Conservation (phyloP, 2,113 vertebrate species). For the Spea multiplicata region DNA sequence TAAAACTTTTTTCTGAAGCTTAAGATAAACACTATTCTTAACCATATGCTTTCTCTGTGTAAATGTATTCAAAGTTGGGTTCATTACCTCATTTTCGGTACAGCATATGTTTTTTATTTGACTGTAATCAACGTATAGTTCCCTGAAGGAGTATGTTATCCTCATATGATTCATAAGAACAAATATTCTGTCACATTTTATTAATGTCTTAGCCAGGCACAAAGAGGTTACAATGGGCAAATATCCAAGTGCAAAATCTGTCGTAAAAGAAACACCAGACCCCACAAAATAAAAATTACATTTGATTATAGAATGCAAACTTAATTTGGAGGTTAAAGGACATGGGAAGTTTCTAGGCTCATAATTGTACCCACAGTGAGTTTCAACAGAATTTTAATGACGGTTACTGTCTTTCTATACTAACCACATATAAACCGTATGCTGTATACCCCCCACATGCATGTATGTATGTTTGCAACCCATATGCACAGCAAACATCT, state of each 20-base stretch:
- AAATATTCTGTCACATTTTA: constrained; percentile 34
- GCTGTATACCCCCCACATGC: too few relatives aligned
- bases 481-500: too few relatives aligned
- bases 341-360: too few relatives aligned
- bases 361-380: too few relatives aligned
- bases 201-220: constrained; percentile 23
- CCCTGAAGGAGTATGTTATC: constrained; percentile 35
- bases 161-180: constrained; percentile 41
- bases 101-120: constrained; percentile 36
- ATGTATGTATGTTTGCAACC: too few relatives aligned
- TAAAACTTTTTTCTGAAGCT: not conserved
- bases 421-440: too few relatives aligned
- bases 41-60: not conserved
- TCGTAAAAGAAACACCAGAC: not conserved
- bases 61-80: not conserved
- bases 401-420: too few relatives aligned
- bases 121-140: constrained; percentile 35
- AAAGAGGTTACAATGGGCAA: constrained; percentile 27
- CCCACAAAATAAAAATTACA: not conserved
- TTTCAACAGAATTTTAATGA: too few relatives aligned
- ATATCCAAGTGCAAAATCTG: not conserved
- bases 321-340: too few relatives aligned
- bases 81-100: constrained; percentile 25
- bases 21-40: constrained; percentile 16
- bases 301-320: too few relatives aligned